Evolutionary conservation across 2,888 invertebrate genomes (phyloP).

Genomic region (Apocheima hispidaria): DNA sequence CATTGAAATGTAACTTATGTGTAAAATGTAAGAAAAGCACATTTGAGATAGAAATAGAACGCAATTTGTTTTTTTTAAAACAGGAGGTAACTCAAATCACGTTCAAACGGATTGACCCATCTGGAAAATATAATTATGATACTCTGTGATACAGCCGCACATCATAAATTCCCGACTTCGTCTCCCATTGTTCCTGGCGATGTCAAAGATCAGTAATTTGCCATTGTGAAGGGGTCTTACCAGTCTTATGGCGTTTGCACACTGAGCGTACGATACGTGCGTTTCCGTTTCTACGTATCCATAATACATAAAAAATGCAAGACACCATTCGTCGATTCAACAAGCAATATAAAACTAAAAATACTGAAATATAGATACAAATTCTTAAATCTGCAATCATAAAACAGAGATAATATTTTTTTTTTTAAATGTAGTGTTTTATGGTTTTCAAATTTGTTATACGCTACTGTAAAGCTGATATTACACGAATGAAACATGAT

Average conservation of each 20-base stretch:
- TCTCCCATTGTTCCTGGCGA: conserved; percentile 78
- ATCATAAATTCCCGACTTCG: conserved; percentile 66
- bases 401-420: too few relatives aligned
- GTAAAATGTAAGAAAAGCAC: too few relatives aligned
- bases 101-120: conserved; percentile 29
- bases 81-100: conserved; percentile 3
- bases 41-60: not conserved
- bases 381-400: too few relatives aligned
- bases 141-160: conserved; percentile 65
- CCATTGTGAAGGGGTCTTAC: conserved; percentile 70
- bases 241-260: conserved; percentile 34
- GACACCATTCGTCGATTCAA: not conserved
- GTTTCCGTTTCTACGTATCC: conserved; percentile 30
- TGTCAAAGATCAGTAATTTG: conserved; percentile 85
- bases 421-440: not conserved
- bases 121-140: conserved; percentile 34
- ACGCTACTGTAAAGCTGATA: not conserved
- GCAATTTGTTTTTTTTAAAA: not conserved
- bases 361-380: not conserved
- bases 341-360: not conserved
- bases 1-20: too few relatives aligned
- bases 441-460: not conserved
- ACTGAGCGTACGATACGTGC: conserved; percentile 25
- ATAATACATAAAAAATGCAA: conserved; percentile 30
- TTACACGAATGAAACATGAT: too few relatives aligned